phyloP scores from a whole-genome alignment of 2,113 vertebrate genomes.

The Alosa alosa region DNA sequence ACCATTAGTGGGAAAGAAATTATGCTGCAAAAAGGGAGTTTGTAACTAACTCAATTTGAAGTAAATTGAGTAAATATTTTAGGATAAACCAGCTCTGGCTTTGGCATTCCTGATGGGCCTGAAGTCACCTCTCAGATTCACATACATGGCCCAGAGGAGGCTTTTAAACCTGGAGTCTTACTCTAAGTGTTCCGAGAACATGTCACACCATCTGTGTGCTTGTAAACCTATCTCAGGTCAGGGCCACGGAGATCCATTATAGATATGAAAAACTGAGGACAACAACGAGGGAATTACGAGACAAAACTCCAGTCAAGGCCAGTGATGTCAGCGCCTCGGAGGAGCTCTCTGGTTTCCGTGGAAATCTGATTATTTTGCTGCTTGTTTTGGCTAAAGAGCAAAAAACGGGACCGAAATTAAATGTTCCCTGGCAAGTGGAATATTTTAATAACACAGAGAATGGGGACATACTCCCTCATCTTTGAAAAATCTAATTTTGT shows the following conservation, averaged over 20 bases:
- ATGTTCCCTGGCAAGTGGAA: constrained; percentile 39
- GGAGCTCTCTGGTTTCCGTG: constrained; percentile 34
- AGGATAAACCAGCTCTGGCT: neutral
- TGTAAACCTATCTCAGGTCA: constrained; percentile 11
- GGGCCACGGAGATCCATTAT: constrained; percentile 9
- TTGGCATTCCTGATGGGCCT: neutral
- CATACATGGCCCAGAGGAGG: neutral
- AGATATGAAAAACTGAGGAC: constrained; percentile 13
- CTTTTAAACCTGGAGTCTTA: neutral
- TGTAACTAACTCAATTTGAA: constrained; percentile 1
- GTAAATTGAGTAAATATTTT: neutral
- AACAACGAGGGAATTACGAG: neutral
- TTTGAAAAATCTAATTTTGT: neutral
- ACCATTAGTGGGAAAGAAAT: neutral
- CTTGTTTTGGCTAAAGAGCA: constrained; percentile 41
- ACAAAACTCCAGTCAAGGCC: constrained; percentile 13
- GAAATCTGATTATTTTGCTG: constrained; percentile 43
- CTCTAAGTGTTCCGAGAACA: constrained; percentile 6
- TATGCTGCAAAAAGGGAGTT: neutral
- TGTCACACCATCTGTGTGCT: constrained; percentile 5
- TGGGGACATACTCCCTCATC: constrained; percentile 2
- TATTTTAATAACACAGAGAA: constrained; percentile 29
- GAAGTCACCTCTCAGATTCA: neutral
- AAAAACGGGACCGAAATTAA: constrained; percentile 34
- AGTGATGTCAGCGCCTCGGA: constrained; percentile 40